phyloP scores from a whole-genome alignment of 2,113 vertebrate genomes.

The Apteryx owenii region DNA sequence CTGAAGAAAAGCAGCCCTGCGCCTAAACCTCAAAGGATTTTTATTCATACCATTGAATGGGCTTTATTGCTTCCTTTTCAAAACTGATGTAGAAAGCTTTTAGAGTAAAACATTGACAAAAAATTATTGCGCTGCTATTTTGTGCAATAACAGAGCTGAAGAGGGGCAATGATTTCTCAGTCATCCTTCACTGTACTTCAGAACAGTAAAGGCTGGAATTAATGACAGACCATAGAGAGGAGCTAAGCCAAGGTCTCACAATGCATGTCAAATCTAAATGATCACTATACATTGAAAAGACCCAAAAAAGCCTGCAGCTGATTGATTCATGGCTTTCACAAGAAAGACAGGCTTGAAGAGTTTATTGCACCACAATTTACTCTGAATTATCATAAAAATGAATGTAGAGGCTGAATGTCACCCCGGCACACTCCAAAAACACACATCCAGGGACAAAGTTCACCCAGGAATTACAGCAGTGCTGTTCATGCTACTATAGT shows the following conservation, averaged over 20 bases:
- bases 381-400: slow-evolving; percentile 87
- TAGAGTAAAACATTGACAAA: slow-evolving; percentile 97
- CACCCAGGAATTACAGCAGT: slow-evolving; percentile 65
- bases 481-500: slow-evolving; percentile 53
- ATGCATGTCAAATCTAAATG: slow-evolving; percentile 94
- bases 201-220: slow-evolving; percentile 91
- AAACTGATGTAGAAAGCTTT: slow-evolving; percentile 95
- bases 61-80: slow-evolving; percentile 99
- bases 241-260: slow-evolving; percentile 90
- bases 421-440: slow-evolving; percentile 80
- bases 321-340: slow-evolving; percentile 92
- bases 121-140: slow-evolving; percentile 95
- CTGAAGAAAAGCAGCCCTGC: slow-evolving; percentile 93
- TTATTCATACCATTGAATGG: slow-evolving; percentile 96
- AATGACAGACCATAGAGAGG: slow-evolving; percentile 89
- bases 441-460: slow-evolving; percentile 81
- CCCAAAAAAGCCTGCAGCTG: slow-evolving; percentile 86
- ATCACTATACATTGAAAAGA: slow-evolving; percentile 88
- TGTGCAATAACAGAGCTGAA: slow-evolving; percentile 92
- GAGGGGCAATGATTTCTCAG: slow-evolving; percentile 94
- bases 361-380: slow-evolving; percentile 90
- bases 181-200: slow-evolving; percentile 96
- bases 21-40: slow-evolving; percentile 93
- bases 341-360: slow-evolving; percentile 89
- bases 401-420: slow-evolving; percentile 83